Base-by-base conservation (phyloP, 2,888 invertebrate genomes). In the Mesorhabditis spiculigera region DNA sequence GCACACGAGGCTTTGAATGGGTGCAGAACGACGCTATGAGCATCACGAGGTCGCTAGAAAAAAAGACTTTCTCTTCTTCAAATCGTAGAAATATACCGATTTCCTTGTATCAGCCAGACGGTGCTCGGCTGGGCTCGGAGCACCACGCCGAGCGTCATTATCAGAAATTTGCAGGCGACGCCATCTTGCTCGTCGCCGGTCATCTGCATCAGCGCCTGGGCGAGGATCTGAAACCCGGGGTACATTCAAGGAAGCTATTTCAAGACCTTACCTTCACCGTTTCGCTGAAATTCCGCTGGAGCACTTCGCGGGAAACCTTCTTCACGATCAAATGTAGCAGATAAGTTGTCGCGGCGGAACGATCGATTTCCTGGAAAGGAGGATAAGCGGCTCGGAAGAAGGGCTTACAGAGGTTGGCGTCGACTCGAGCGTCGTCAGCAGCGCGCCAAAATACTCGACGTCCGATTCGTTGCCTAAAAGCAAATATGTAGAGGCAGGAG, bases 381-480 rank as follows among this genome's bases (percentile, higher is more conserved):
- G 58, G 8, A 50, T 13, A 50, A 10, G n/a, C 8, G n/a, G n/a
- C 8, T 13, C 8, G 8, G 58, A 13, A 3, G n/a, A 50, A 13
- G 58, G n/a, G 10, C 8, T 13, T 13, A 50, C 58, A 10, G 8
- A 10, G n/a, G 58, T 3, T n/a, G 58, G n/a, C 58, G 58, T 50
- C n/a, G 58, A 78, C 69, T 82, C 80, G 10, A 84, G 73, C 8
- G 86, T 81, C 0, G 85, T 86, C 78, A 93, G 92, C 87, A 97
- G 88, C 66, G 94, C 91, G 68, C 92, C 92, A 89, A 93, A 95
- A 87, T 96, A 97, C 87, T 95, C 96, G 0, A 94, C 93, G 65
- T 93, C 92, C 0, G 91, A 90, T 86, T 95, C 94, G 67, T 70
- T 77, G 4, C 78, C 78, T 78, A 68, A 71, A 76, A 68, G 68